Evolutionary conservation across 2,113 vertebrate genomes (phyloP), one percentile per base, ranked within the genome.

Genomic region (Prunella himalayana): DNA sequence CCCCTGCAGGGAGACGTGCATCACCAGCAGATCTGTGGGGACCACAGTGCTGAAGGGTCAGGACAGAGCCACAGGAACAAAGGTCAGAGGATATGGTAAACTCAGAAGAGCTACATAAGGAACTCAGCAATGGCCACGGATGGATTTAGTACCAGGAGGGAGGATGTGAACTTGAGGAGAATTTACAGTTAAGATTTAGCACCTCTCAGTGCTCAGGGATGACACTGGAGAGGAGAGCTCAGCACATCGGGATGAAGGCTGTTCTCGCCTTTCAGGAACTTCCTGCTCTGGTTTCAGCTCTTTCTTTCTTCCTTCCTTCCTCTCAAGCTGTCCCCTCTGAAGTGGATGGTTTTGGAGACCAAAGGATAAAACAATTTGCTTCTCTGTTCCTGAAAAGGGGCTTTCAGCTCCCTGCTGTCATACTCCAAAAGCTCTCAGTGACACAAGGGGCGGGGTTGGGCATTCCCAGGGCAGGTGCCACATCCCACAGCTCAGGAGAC

Each of bases 221-320:
- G 53, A 88, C 4, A 1, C 30, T 24, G 50, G 42, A 39, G 27
- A 83, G 44, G 35, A 79, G 64, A 84, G 66, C 63, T 89, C 96
- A 96, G 65, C 89, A 85, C 70, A 19, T 10, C 0, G 1, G 64
- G 85, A n/a, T 60, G 88, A 86, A 54, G 80, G 37, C 68, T 85
- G 64, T 35, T 94, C 86, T 97, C 30, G 0, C 5, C 4, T 96
- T 96, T 90, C 92, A 97, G 84, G 79, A 96, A 70, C 88, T 91
- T 95, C 75, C 91, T 94, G 45, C 78, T 96, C 92, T 4, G 4
- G 86, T 96, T 96, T 96, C 94, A 94, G 82, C 50, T 70, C 90
- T 42, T 84, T 42, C 88, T 95, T 95, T 71, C 86, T 96, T 95
- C 82, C 86, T 96, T 88, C 94, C 88, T 88, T 92, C 89, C 89